phyloP scores from a whole-genome alignment of 2,797 vertebrate genomes.

The Phylloscopus collybita region DNA sequence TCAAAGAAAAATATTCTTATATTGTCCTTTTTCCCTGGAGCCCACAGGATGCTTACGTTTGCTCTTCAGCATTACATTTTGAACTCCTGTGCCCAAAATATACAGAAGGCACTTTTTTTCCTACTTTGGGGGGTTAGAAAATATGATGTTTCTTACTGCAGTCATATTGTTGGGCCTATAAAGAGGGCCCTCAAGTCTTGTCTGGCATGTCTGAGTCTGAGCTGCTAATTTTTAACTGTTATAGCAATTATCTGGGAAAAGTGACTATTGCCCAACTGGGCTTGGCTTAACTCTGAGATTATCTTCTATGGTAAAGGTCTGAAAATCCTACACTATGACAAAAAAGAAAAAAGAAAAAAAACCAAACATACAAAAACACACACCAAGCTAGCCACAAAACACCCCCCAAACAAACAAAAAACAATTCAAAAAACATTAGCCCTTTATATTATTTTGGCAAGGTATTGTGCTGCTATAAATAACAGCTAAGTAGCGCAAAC shows the following conservation, averaged over 20 bases:
- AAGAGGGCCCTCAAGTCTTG: not conserved
- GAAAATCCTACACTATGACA: not conserved
- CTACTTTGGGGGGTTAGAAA: not conserved
- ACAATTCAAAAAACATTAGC: fast-evolving
- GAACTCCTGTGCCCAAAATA: not conserved
- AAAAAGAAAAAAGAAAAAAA: too few species aligned
- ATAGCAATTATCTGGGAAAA: not conserved
- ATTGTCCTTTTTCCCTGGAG: not conserved
- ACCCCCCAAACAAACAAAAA: not conserved
- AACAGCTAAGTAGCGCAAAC: not conserved
- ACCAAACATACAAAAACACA: not conserved
- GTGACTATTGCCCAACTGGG: not conserved
- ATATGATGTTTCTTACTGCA: not conserved
- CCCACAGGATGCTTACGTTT: not conserved
- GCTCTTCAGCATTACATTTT: not conserved
- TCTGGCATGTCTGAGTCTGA: not conserved
- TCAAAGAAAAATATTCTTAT: not conserved
- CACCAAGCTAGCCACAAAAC: fast-evolving
- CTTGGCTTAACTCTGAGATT: not conserved
- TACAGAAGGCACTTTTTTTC: too few species aligned
- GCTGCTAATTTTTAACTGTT: not conserved
- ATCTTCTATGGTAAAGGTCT: not conserved
- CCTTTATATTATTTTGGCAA: not conserved
- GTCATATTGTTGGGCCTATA: not conserved
- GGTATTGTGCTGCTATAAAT: not conserved